Base-by-base conservation (phyloP, 2,113 vertebrate genomes). In the Chaenogobius annularis region DNA sequence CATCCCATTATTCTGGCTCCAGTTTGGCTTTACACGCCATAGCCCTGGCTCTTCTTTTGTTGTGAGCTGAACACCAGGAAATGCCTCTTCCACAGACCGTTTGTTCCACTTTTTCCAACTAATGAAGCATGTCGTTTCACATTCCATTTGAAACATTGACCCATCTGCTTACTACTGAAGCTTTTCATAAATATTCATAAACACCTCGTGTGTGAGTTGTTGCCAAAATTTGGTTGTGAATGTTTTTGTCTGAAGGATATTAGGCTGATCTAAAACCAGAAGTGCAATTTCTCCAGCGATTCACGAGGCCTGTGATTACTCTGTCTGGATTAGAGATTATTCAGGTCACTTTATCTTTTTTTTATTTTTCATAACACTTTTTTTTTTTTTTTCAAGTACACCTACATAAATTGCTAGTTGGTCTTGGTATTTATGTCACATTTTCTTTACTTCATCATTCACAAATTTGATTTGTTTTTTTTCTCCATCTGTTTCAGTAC, bases 91-190 rank as follows among this genome's bases (percentile, higher is more conserved):
- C 58, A n/a, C 61, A 63, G 17, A n/a, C 17, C 2, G 31, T 40
- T 63, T 19, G 61, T n/a, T 63, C 58, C 58, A 61, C 58, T 61
- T 35, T 61, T 35, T 5, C 26, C 6, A 59, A 17, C 56, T 26
- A 61, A 61, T 61, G 58, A 61, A 35, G 58, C 58, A 4, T 61
- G 58, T 23, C 15, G 15, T 61, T 61, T 31, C 58, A 61, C 58
- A 61, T 61, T 61, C 58, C 26, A 35, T 61, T 35, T 61, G 58
- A 35, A 61, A 61, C 58, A 61, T 61, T 61, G 15, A 61, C 23
- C 58, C 58, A 61, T 61, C 58, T 61, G 58, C 58, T 59, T 22
- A 10, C 58, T 13, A 61, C 26, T 61, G 26, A 61, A 17, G 58
- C 58, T 31, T 17, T 61, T 35, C 56, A 61, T 61, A 61, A 17